Conservation (phyloP, 2,888 invertebrate genomes). For the Deladenus siricidicola region DNA sequence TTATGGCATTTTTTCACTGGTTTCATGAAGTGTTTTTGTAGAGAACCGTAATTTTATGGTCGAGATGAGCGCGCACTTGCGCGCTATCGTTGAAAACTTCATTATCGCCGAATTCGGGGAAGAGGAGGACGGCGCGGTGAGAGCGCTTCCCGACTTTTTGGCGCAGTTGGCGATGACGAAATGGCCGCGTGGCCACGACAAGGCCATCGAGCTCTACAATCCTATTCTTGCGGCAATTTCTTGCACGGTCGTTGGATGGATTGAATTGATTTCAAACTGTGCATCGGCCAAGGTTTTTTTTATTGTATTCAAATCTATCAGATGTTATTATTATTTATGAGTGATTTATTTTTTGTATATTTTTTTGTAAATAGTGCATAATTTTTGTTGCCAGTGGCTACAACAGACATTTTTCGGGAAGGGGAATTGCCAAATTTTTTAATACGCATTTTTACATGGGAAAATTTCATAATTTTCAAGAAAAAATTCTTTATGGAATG, state of each 20-base stretch:
- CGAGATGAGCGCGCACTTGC: constrained; percentile 5
- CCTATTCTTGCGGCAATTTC: constrained; percentile 15
- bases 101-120: neutral
- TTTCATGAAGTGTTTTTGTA: too few relatives aligned
- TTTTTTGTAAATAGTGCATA: too few relatives aligned
- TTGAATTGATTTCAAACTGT: constrained; percentile 2
- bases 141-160: constrained; percentile 13
- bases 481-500: too few relatives aligned
- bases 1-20: too few relatives aligned
- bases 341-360: too few relatives aligned
- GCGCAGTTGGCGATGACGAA: constrained; percentile 14
- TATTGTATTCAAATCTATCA: neutral
- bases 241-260: constrained; percentile 20
- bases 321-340: too few relatives aligned
- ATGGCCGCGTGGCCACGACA: constrained; percentile 21
- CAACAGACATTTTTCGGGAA: too few relatives aligned
- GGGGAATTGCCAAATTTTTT: too few relatives aligned
- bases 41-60: neutral
- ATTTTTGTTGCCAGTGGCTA: too few relatives aligned
- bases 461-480: too few relatives aligned
- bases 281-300: constrained; percentile 4
- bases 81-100: neutral
- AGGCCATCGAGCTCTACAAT: constrained; percentile 16
- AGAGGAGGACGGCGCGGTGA: neutral
- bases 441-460: too few relatives aligned